Evolutionary conservation across 2,113 vertebrate genomes (phyloP), one percentile per base, ranked within the genome.

Genomic region (Rhinopomastus cyanomelas): DNA sequence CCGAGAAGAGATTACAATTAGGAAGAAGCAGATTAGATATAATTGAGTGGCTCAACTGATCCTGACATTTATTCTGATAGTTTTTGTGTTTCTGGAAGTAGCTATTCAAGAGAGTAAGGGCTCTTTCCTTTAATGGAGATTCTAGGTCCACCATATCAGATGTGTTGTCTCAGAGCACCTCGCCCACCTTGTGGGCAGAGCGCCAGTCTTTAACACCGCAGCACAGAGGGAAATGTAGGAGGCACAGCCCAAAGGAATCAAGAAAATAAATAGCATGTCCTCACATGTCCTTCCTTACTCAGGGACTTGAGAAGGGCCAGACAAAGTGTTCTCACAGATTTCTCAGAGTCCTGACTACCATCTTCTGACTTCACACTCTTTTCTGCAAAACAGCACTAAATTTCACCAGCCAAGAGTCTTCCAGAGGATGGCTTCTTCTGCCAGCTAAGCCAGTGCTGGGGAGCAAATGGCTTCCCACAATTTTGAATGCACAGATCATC

Each of bases 1-100:
- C 76, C 8, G 0, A 88, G 46, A 85, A 78, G n/a, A 90, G 53
- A 89, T 90, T 89, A 51, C 46, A 37, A 9, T 75, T 88, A 75
- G 73, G 76, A 92, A 68, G 69, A 67, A 65, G 34, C 21, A 52
- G 91, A 91, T 92, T 89, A 79, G 85, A 81, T 83, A 81, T 49
- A 83, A 88, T 25, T 88, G 65, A 89, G 59, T 57, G 32, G n/a
- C 9, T 92, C 81, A 62, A 55, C 44, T 89, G 76, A 92, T 94
- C 57, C 52, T 91, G 49, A 46, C 11, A 3, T 32, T 8, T 74
- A 51, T 75, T 86, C 65, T 75, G 65, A 94, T 72, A 65, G 69
- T 27, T 89, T 89, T 91, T 92, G 46, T 89, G 39, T 81, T 92
- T 94, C 88, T 95, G 73, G 59, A 88, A 94, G 78, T n/a, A 74